Base-by-base conservation (phyloP, 2,888 invertebrate species). In the Quadroppia sp. region DNA sequence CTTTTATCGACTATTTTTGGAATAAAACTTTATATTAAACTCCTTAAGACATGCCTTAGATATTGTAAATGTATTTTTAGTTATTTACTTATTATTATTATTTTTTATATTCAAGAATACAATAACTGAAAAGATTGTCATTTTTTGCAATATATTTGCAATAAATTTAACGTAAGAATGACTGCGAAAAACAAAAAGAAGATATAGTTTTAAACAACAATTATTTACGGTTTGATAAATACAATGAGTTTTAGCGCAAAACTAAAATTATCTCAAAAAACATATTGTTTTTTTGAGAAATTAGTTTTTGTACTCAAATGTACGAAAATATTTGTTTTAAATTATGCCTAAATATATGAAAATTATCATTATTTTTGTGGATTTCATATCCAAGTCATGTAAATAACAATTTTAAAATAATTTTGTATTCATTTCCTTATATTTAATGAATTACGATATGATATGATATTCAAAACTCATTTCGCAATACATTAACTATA, bases 201-300 rank as follows among this genome's bases (percentile, higher is more conserved):
- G 28, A 28, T 30, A 13, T 28, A 56, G 28, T 56, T 30, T 6
- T 30, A 56, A 25, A 2, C 6, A 28, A 13, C 56, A 56, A 56
- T 56, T 56, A 56, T 56, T 15, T 28, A 56, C 56, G 56, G 11
- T 56, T 56, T 56, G 30, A 7, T 30, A 13, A 56, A 53, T 53
- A 25, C 53, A 4, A 1, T 9, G 13, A 53, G 25, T 53, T 53
- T 53, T 53, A 53, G 53, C 23, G 53, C 53, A 53, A 23, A 53
- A 53, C 53, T 53, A 25, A 53, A 53, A 53, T 17, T 53, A 17
- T 13, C 53, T 53, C 23, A 20, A 53, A 53, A 53, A 36, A 36
- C 36, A 36, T 36, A 36, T 36, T 36, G 36, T 36, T 4, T 36
- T 4, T 36, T 36, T n/a, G n/a, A n/a, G 9, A 36, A 36, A 36